These are phyloP conservation scores for Apis laboriosa DNA, from an alignment of 1,140 invertebrate species.

Conservation along the genomic window DNA sequence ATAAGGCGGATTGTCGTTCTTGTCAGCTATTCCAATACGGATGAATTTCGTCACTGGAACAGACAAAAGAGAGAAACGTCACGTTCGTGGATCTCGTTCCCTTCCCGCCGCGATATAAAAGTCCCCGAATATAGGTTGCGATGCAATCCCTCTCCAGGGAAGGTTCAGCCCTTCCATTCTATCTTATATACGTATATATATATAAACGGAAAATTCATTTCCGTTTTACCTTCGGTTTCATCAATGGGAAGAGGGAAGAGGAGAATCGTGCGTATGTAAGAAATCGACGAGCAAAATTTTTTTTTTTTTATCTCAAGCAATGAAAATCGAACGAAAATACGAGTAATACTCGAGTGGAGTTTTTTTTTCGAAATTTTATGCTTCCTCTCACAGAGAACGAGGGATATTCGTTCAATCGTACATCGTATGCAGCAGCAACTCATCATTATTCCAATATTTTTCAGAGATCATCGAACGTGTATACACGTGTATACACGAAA, in stretches of 20 bases:
- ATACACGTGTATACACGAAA: neutral
- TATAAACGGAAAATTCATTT: neutral
- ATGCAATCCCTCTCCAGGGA: neutral
- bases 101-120: neutral
- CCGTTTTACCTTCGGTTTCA: neutral
- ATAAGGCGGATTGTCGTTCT: conserved; percentile 98
- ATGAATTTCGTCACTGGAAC: conserved; percentile 95
- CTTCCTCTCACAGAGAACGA: no score
- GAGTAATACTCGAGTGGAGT: no score
- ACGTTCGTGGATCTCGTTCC: neutral
- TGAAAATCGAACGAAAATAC: no score
- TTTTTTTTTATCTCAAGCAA: no score
- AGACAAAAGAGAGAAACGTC: conserved; percentile 40
- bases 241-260: neutral
- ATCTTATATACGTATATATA: neutral
- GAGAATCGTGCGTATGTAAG: neutral
- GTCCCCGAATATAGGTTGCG: neutral
- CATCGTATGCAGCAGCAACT: no score
- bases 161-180: neutral
- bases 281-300: no score
- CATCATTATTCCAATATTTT: no score
- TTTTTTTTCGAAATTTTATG: no score
- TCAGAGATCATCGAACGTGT: neutral
- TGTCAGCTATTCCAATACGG: conserved; percentile 94
- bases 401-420: no score